Conservation (phyloP, 2,888 invertebrate species). For the Rhamphomyia laevipes region DNA sequence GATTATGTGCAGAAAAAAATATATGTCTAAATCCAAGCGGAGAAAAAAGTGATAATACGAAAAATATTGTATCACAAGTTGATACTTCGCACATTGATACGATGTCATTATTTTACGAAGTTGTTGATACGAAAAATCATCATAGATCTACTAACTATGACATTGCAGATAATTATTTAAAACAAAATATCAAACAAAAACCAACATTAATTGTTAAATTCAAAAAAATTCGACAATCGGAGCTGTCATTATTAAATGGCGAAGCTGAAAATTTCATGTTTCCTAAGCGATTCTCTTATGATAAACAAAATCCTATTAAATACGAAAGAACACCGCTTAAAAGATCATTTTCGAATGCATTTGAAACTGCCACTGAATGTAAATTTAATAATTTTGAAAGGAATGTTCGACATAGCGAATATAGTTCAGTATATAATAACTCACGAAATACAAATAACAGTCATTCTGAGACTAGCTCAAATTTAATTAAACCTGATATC, state of each 20-base stretch:
- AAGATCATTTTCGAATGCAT: background rate
- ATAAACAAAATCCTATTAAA: constrained; percentile 12
- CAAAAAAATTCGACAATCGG: constrained; percentile 59
- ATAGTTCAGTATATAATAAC: background rate
- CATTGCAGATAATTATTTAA: constrained; percentile 10
- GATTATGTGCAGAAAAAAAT: too few relatives aligned
- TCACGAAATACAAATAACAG: background rate
- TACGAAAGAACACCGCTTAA: too few relatives aligned
- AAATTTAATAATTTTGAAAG: too few relatives aligned
- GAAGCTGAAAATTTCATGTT: constrained; percentile 84
- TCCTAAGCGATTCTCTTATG: constrained; percentile 42
- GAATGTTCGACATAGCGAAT: background rate
- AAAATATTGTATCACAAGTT: too few relatives aligned
- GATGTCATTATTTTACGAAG: constrained; percentile 32
- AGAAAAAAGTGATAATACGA: too few relatives aligned
- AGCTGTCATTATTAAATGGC: constrained; percentile 63
- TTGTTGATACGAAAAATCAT: constrained; percentile 25
- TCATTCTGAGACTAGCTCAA: background rate
- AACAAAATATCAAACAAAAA: constrained; percentile 18
- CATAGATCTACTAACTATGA: constrained; percentile 13
- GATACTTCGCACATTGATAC: constrained; percentile 25
- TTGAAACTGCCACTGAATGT: background rate
- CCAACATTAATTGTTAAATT: constrained; percentile 58
- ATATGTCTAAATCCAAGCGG: too few relatives aligned
- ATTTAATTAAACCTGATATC: background rate